Percentiles rank a stretch among this genome's conserved stretches.
These are phyloP conservation scores for Metridium senile DNA, from an alignment of 92 coral and sea anemone species.

Conservation along the genomic window DNA sequence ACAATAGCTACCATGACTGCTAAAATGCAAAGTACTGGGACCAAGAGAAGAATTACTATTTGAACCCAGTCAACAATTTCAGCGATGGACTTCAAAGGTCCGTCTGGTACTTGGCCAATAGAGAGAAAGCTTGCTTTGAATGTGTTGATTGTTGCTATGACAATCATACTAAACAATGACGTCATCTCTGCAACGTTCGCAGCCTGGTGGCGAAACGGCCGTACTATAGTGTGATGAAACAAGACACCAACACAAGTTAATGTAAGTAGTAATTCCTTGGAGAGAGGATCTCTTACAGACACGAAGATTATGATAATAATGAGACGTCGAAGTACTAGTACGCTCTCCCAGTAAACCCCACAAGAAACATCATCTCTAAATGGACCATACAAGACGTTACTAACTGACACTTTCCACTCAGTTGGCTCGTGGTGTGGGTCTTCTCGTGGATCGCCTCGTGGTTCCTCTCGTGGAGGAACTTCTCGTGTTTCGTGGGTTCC, in stretches of 20 bases:
- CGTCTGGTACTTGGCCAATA: constrained; percentile 26
- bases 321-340: constrained; percentile 67
- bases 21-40: constrained; percentile 2
- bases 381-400: constrained; percentile 22
- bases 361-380: constrained; percentile 24
- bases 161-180: constrained; percentile 51
- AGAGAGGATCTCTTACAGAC: constrained; percentile 54
- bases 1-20: background rate
- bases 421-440: background rate
- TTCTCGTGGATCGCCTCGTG: background rate
- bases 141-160: constrained; percentile 53
- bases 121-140: constrained; percentile 40
- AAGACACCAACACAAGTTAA: constrained; percentile 50
- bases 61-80: constrained; percentile 31
- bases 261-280: constrained; percentile 46
- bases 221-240: constrained; percentile 53
- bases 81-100: constrained; percentile 23
- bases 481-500: background rate
- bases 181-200: constrained; percentile 60
- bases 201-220: constrained; percentile 51
- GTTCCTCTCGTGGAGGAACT: background rate
- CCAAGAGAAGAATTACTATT: constrained; percentile 10
- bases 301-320: constrained; percentile 41
- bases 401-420: constrained; percentile 14
- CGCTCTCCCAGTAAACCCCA: constrained; percentile 71